Percentiles rank a stretch among this genome's conserved stretches.
Conservation (phyloP, 53 echinoderm and acorn worm species). For the Echinarachnius parma region DNA sequence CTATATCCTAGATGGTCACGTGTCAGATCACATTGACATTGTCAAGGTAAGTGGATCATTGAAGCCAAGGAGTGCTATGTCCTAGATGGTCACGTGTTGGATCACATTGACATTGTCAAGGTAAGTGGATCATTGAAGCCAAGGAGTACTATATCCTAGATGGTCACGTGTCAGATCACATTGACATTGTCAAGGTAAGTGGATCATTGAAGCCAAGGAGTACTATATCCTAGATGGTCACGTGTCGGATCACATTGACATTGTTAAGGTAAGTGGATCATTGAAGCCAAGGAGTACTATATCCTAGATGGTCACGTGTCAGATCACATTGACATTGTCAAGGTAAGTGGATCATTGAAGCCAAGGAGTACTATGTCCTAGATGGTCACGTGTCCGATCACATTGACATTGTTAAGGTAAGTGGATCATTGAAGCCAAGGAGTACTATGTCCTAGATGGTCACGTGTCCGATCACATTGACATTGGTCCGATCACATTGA, state of each 20-base stretch:
- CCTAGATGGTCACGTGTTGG: conserved; percentile 61
- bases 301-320: conserved; percentile 61
- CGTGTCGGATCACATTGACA: conserved; percentile 65
- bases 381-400: conserved; percentile 64
- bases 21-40: no score
- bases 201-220: conserved; percentile 61
- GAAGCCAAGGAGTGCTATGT: conserved; percentile 68
- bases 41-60: conserved; percentile 50
- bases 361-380: conserved; percentile 61
- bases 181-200: conserved; percentile 61
- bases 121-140: conserved; percentile 62
- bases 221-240: conserved; percentile 62
- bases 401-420: conserved; percentile 62
- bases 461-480: conserved; percentile 64
- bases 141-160: conserved; percentile 62
- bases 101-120: conserved; percentile 59
- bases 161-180: conserved; percentile 62
- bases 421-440: conserved; percentile 63
- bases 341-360: conserved; percentile 59
- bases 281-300: conserved; percentile 64
- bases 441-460: conserved; percentile 60
- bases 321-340: conserved; percentile 60
- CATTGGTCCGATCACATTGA: no score
- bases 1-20: no score
- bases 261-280: conserved; percentile 59